These are phyloP conservation scores for Gastrophryne carolinensis DNA, from an alignment of 2,797 vertebrate species.

Conservation along the genomic window DNA sequence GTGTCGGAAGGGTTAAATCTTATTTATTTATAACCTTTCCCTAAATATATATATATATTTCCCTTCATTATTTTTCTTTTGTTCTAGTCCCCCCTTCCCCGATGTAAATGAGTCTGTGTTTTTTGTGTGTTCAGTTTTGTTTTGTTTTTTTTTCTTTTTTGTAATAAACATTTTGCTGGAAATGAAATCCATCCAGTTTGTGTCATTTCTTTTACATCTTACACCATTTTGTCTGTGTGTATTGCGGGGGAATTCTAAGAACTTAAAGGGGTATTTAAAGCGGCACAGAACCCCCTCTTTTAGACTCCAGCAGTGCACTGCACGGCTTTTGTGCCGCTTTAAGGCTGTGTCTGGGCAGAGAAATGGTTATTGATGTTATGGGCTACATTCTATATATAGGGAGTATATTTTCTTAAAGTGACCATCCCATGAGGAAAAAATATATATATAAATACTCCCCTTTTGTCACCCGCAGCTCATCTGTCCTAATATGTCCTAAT, in stretches of 20 bases:
- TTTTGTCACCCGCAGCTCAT: too few species aligned
- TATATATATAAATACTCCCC: too few species aligned
- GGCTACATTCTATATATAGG: background rate
- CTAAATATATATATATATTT: constrained; percentile 33
- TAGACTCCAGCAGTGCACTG: too few species aligned
- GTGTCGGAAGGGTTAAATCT: constrained; percentile 13
- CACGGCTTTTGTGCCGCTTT: too few species aligned
- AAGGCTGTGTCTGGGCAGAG: constrained; percentile 33
- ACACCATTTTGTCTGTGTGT: constrained; percentile 26
- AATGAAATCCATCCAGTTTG: constrained; percentile 34
- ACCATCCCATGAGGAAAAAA: too few species aligned
- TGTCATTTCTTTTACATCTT: constrained; percentile 37
- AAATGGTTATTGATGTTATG: constrained; percentile 24
- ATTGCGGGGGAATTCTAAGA: background rate
- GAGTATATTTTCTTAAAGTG: too few species aligned
- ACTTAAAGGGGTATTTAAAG: too few species aligned
- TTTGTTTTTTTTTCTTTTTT: constrained; percentile 39
- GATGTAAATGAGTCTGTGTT: constrained; percentile 21
- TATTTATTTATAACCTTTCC: constrained; percentile 28
- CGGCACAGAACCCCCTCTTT: too few species aligned
- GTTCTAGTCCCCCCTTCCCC: background rate
- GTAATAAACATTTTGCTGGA: constrained; percentile 46
- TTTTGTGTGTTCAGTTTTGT: constrained; percentile 38
- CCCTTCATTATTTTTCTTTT: constrained; percentile 13
- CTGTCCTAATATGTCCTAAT: too few species aligned